Conservation (phyloP, 2,113 vertebrate species). For the Bettongia penicillata region DNA sequence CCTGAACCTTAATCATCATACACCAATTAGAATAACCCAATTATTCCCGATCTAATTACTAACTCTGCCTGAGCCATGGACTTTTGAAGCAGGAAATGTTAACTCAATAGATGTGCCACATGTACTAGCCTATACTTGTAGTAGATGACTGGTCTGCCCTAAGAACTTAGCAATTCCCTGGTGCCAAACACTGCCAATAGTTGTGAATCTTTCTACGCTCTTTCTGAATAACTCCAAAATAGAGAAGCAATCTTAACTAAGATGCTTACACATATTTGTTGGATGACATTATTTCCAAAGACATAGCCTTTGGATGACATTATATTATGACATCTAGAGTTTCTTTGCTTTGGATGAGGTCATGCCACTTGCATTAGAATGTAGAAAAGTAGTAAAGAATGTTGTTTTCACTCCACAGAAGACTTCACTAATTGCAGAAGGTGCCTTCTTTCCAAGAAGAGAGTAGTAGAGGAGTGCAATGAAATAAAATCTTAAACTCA, state of each 20-base stretch:
- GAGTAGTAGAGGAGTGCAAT: neutral
- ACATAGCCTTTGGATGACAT: neutral
- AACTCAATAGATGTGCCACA: neutral
- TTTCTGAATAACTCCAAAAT: slow-evolving; percentile 1
- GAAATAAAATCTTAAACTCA: neutral
- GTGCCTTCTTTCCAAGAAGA: neutral
- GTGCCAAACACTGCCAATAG: neutral
- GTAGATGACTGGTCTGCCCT: neutral
- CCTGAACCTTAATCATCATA: neutral
- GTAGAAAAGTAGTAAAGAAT: neutral
- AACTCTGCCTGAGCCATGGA: neutral
- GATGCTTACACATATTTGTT: neutral
- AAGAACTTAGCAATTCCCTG: neutral
- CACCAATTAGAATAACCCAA: neutral
- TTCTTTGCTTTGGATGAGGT: neutral
- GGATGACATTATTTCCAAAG: neutral
- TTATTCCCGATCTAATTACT: neutral
- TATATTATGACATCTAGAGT: neutral
- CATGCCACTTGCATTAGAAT: neutral
- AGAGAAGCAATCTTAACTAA: neutral
- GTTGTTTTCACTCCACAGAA: neutral
- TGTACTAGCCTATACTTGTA: neutral
- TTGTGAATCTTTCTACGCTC: neutral
- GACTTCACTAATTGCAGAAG: neutral
- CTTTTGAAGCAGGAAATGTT: neutral